Evolutionary conservation across 2,888 invertebrate species (phyloP), one percentile per base, ranked within the genome.

Genomic region (Trichacis sp.): DNA sequence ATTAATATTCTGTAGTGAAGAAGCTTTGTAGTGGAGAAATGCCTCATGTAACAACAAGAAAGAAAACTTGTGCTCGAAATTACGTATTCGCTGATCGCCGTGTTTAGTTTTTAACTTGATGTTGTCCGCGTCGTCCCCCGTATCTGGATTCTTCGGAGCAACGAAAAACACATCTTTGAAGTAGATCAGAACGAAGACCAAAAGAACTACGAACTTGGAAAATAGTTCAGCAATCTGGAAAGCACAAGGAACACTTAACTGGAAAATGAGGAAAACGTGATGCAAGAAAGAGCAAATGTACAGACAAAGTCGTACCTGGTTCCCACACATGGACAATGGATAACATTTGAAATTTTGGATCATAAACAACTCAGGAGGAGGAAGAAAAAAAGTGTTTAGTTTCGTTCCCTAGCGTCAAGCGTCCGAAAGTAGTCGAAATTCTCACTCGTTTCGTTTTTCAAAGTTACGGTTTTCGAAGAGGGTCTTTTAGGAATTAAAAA

Each of bases 11-110:
- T n/a, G n/a, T n/a, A n/a, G n/a, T n/a, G n/a, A n/a, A n/a, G n/a
- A n/a, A n/a, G n/a, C n/a, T n/a, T n/a, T n/a, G n/a, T n/a, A n/a
- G n/a, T n/a, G n/a, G n/a, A n/a, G n/a, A n/a, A n/a, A n/a, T n/a
- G n/a, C n/a, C n/a, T n/a, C n/a, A n/a, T n/a, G n/a, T n/a, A n/a
- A n/a, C n/a, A n/a, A 57, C 18, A 52, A 55, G 54, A 51, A 48
- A 55, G 6, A 46, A 38, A 52, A 47, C 36, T 49, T 77, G 83
- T 84, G 84, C 83, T 84, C 83, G 84, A 84, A 84, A 81, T 84
- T 84, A 83, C 83, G 73, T 68, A 78, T 36, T 50, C 20, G 15
- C 12, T 30, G 15, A 9, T 12, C 17, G 40, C 33, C 24, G 17
- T 6, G 9, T 43, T 9, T 9, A 15, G 43, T 15, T 14, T 14